Base-by-base conservation (phyloP, 2,888 invertebrate species). In the Drosophila anomalata region DNA sequence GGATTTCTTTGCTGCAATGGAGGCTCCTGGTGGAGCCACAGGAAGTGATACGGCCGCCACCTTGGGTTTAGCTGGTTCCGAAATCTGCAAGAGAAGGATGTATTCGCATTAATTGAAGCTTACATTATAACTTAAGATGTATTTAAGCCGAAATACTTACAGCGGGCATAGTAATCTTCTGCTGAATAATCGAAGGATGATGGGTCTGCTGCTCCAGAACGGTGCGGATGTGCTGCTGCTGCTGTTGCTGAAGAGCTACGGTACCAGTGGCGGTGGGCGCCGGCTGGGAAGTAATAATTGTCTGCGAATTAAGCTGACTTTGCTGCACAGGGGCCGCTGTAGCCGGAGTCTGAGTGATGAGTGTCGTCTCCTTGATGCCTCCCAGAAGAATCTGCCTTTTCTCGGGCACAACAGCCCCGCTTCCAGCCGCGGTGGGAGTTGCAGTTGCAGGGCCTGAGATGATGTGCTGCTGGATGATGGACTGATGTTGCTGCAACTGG, bases 401-500 rank as follows among this genome's bases (percentile, higher is more conserved):
- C 29, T 91, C 90, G 2, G 76, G 67, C 1, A n/a, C 11, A 0
- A 26, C 44, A 1, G 51, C 20, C 11, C 22, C 56, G 2, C 48
- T 41, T 0, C 42, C 42, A 3, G 58, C 57, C 0, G 14, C 26
- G 22, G 24, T 22, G 20, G 52, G 4, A 1, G 26, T 33, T 5
- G 61, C n/a, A 8, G 56, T 26, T 3, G 73, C 22, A 6, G 88
- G 85, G 3, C 91, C 89, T 2, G 91, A 91, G 31, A 91, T 88
- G 9, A 91, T 90, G 58, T 91, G 91, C 39, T 91, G 91, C 65
- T 91, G 91, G 51, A 91, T 91, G 8, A 91, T 91, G 8, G 91
- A 90, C 51, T 90, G 90, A 62, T 90, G 90, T 50, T 90, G 90
- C 68, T 90, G 90, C 51, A 95, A 94, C 70, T 94, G 94, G 57